Conservation (phyloP, 2,888 invertebrate genomes). For the Dysmachus trigonus region DNA sequence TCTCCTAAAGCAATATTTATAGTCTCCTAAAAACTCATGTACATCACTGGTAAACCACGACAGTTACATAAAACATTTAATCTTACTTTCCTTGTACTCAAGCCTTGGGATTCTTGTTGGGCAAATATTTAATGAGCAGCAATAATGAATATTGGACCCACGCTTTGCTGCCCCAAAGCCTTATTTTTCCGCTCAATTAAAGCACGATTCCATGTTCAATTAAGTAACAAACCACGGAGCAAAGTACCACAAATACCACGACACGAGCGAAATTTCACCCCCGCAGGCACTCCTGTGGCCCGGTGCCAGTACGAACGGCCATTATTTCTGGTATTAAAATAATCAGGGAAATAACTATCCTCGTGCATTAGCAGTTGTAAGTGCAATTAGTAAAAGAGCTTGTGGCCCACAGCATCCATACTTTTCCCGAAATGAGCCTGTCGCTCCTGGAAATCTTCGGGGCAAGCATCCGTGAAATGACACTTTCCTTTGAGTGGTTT, state of each 20-base stretch:
- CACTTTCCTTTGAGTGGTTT: neutral
- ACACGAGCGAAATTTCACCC: neutral
- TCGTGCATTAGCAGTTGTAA: neutral
- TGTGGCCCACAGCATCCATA: neutral
- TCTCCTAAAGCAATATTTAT: neutral
- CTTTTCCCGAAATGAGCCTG: neutral
- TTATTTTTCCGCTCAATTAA: conserved; percentile 28
- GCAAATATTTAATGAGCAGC: neutral
- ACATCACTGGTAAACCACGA: neutral
- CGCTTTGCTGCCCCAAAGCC: neutral
- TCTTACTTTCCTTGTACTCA: neutral
- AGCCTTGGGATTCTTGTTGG: neutral
- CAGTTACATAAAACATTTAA: neutral
- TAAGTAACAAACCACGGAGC: conserved; percentile 5
- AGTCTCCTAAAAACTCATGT: neutral
- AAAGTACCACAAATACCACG: neutral
- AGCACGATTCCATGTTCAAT: conserved; percentile 27
- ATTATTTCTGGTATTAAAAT: conserved; percentile 14
- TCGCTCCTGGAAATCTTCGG: neutral
- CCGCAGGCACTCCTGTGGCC: neutral
- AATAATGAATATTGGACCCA: conserved; percentile 18
- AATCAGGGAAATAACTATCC: neutral
- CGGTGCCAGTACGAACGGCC: neutral
- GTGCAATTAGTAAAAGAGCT: conserved; percentile 4
- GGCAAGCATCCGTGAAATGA: conserved; percentile 11